These are phyloP conservation scores for Papilio polytes DNA, from an alignment of 1,140 invertebrate species.

Conservation along the genomic window DNA sequence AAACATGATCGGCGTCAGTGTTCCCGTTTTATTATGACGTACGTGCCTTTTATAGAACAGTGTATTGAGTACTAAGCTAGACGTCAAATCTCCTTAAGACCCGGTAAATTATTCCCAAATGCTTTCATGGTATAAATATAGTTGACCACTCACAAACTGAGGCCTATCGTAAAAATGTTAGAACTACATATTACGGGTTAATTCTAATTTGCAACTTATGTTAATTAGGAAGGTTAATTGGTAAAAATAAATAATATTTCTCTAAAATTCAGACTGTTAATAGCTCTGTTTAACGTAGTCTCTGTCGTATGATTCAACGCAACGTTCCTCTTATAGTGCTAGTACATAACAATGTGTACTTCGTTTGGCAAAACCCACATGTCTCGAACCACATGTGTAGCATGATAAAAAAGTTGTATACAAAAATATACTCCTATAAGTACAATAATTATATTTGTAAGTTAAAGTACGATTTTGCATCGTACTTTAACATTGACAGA, in stretches of 20 bases:
- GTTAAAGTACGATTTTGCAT: no score
- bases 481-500: no score
- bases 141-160: background rate
- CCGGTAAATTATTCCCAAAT: background rate
- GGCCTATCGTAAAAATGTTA: no score
- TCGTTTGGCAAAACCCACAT: background rate
- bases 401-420: background rate
- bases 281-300: background rate
- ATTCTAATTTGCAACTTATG: background rate
- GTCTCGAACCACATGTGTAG: background rate
- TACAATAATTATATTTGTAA: background rate
- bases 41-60: background rate
- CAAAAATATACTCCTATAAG: background rate
- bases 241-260: no score
- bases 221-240: no score
- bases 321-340: slow-evolving; percentile 3
- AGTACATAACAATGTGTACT: slow-evolving; percentile 8
- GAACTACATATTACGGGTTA: background rate
- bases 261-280: background rate
- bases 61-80: slow-evolving; percentile 4
- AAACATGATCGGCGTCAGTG: background rate
- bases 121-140: background rate
- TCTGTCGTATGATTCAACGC: background rate
- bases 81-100: slow-evolving; percentile 8
- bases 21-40: slow-evolving; percentile 8